Percentiles rank a stretch among this genome's conserved stretches.
phyloP scores from a whole-genome alignment of 2,888 invertebrate genomes.

The Plagodis pulveraria region DNA sequence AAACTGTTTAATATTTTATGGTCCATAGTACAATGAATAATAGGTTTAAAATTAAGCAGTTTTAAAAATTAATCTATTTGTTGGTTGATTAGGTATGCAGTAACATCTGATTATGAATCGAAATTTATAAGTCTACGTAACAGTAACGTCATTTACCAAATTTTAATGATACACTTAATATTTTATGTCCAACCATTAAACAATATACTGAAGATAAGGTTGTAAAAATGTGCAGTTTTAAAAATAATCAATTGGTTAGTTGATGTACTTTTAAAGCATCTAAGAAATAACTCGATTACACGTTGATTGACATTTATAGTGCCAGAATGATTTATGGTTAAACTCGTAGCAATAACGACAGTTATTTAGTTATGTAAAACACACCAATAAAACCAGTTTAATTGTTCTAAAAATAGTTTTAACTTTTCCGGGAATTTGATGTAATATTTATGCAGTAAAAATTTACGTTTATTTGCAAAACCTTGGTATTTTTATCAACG shows the following conservation, averaged over 20 bases:
- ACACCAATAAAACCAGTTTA: constrained; percentile 1
- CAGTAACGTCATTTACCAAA: too few relatives aligned
- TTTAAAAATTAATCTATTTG: too few relatives aligned
- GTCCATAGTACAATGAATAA: too few relatives aligned
- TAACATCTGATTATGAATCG: too few relatives aligned
- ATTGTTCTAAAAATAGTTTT: constrained; percentile 8
- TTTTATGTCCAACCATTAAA: too few relatives aligned
- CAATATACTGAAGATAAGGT: background rate
- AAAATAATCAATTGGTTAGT: background rate
- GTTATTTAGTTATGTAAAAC: constrained; percentile 2
- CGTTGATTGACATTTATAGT: background rate
- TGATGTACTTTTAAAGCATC: background rate
- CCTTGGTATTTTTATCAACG: constrained; percentile 25
- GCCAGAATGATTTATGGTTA: constrained; percentile 12
- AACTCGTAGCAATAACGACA: background rate
- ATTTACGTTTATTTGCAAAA: constrained; percentile 23
- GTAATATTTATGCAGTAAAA: constrained; percentile 22
- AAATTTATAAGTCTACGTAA: too few relatives aligned
- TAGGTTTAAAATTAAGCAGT: too few relatives aligned
- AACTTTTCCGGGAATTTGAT: constrained; percentile 15
- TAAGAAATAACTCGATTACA: background rate
- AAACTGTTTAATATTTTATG: too few relatives aligned
- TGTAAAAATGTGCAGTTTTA: background rate
- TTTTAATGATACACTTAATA: too few relatives aligned
- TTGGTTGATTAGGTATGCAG: too few relatives aligned